phyloP scores from a whole-genome alignment of 2,888 invertebrate species.

The Microchrysa polita region DNA sequence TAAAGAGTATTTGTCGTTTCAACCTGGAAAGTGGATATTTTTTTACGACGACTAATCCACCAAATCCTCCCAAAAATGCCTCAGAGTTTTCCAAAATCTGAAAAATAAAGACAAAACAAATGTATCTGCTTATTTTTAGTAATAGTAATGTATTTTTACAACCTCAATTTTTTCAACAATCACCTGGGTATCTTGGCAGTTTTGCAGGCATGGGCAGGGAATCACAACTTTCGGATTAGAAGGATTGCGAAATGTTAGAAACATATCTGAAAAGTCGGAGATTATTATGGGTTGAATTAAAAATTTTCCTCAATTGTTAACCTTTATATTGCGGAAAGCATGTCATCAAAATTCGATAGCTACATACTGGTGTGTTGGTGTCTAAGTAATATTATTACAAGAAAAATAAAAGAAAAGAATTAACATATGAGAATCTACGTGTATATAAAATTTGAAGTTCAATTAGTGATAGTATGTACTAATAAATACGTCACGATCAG shows the following conservation, averaged over 20 bases:
- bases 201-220: constrained; percentile 58
- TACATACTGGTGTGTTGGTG: constrained; percentile 54
- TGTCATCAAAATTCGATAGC: constrained; percentile 55
- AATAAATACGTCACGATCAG: too few relatives aligned
- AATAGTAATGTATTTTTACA: not conserved
- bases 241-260: constrained; percentile 45
- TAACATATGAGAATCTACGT: too few relatives aligned
- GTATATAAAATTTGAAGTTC: too few relatives aligned
- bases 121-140: too few relatives aligned
- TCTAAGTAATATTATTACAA: too few relatives aligned
- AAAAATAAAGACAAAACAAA: too few relatives aligned
- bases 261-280: constrained; percentile 32
- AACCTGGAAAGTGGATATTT: constrained; percentile 57
- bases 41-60: constrained; percentile 53
- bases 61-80: constrained; percentile 55
- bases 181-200: constrained; percentile 57
- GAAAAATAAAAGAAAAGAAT: too few relatives aligned
- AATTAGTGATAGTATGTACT: too few relatives aligned
- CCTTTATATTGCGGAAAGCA: constrained; percentile 58
- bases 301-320: constrained; percentile 46
- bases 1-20: constrained; percentile 60
- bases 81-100: constrained; percentile 53
- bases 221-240: constrained; percentile 2
- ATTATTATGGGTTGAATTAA: not conserved
- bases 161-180: constrained; percentile 48